Base-by-base conservation (phyloP, 2,888 invertebrate species). In the Megamerina dolium region DNA sequence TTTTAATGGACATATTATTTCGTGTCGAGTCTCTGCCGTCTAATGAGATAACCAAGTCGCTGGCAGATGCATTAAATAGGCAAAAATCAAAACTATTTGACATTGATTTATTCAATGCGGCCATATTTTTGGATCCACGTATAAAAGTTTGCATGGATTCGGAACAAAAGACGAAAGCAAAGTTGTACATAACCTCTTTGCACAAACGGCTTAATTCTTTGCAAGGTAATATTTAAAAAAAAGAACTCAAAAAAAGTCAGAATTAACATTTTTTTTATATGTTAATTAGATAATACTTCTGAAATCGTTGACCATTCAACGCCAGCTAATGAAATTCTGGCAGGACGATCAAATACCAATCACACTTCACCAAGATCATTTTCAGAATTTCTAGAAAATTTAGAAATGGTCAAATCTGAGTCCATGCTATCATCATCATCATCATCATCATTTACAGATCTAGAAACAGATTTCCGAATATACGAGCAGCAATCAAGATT, bases 51-150 rank as follows among this genome's bases (percentile, higher is more conserved):
- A 38, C 37, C 10, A 39, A 17, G 16, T 33, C 36, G 8, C 29
- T 49, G 3, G 19, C 19, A 27, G 41, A 37, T 9, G 20, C 41
- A 12, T 39, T 50, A 19, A 46, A 45, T 26, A 44, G 19, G 14
- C 17, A 31, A 32, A 50, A 50, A 21, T 3, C 18, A 5, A 32
- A 40, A 18, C 35, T 50, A 23, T 23, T 48, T 20, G 38, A 43
- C 1, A 45, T 14, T 23, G 48, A 46, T 4, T n/a, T 48, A 3
- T 49, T 49, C 13, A 46, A 43, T 31, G 44, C 46, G 17, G 43
- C 51, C 17, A 19, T 51, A 38, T 50, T 37, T 34, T 43, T 47
- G 30, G 47, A 47, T 34, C 47, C 49, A 10, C 41, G 50, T 20
- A 39, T 48, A 6, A 41, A 36, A 36, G 21, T 50, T 21, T 47